Percentiles rank a stretch among this genome's conserved stretches.
Conservation (phyloP, 2,888 invertebrate genomes). For the Pherbina coryleti region DNA sequence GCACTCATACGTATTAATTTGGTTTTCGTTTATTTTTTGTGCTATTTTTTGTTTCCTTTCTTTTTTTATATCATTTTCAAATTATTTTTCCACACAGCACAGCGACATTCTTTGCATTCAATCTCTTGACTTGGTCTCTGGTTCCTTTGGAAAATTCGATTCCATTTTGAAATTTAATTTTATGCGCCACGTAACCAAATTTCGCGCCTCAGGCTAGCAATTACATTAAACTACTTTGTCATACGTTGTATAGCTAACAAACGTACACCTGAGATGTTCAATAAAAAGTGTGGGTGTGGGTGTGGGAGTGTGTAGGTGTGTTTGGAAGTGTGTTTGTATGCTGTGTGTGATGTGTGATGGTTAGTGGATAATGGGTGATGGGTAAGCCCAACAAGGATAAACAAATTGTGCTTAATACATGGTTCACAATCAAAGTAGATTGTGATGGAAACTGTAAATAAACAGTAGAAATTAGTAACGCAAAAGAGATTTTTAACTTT, state of each 20-base stretch:
- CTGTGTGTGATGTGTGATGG: background rate
- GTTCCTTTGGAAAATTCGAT: conserved; percentile 1
- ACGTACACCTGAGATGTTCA: background rate
- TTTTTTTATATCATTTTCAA: too few species aligned
- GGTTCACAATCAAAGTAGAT: too few species aligned
- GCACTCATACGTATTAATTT: too few species aligned
- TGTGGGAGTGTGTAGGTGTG: background rate
- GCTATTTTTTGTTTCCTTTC: background rate
- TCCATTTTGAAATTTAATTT: conserved; percentile 37
- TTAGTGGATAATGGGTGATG: too few species aligned
- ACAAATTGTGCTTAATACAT: too few species aligned
- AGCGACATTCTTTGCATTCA: background rate
- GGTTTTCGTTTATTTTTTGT: too few species aligned
- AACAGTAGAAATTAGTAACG: too few species aligned
- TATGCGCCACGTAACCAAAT: conserved; percentile 36
- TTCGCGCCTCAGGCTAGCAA: conserved; percentile 33
- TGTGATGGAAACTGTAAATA: too few species aligned
- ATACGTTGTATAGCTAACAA: background rate
- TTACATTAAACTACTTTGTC: conserved; percentile 21
- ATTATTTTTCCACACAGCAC: too few species aligned
- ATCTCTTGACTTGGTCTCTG: background rate
- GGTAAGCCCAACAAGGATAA: too few species aligned
- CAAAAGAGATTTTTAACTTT: too few species aligned
- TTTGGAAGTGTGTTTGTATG: background rate
- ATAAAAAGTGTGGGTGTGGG: background rate